Evolutionary conservation across 2,797 vertebrate species (phyloP).

Genomic region (Varecia variegata): DNA sequence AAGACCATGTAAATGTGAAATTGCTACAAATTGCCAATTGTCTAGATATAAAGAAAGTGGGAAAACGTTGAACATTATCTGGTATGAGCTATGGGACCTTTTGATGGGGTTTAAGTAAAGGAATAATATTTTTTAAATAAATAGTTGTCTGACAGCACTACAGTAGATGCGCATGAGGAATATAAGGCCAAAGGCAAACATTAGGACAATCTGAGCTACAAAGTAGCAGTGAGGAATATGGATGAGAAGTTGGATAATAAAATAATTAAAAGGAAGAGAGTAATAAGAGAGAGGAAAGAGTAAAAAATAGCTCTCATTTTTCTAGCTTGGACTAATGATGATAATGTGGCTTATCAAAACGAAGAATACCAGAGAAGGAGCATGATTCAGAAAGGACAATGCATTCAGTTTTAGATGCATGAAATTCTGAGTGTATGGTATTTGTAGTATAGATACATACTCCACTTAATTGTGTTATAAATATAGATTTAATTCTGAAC

Average conservation of each 20-base stretch:
- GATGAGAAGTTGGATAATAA: neutral
- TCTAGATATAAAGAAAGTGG: neutral
- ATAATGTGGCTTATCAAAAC: neutral
- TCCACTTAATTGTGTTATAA: neutral
- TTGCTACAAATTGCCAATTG: neutral
- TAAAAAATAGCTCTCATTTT: neutral
- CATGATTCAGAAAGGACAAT: neutral
- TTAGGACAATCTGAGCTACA: neutral
- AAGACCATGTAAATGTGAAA: neutral
- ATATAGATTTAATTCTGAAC: neutral
- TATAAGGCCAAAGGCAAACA: neutral
- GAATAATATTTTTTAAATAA: neutral
- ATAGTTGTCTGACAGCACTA: neutral
- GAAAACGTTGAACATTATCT: neutral
- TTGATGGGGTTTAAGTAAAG: neutral
- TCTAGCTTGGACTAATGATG: neutral
- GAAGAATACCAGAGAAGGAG: neutral
- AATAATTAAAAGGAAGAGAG: neutral
- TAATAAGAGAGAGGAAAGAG: neutral
- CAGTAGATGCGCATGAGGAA: neutral
- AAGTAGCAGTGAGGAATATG: neutral
- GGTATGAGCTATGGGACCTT: neutral
- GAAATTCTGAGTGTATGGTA: neutral
- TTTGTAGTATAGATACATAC: neutral
- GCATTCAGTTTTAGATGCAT: neutral